Base-by-base conservation (phyloP, 2,888 invertebrate species). In the Drosophila anceps region DNA sequence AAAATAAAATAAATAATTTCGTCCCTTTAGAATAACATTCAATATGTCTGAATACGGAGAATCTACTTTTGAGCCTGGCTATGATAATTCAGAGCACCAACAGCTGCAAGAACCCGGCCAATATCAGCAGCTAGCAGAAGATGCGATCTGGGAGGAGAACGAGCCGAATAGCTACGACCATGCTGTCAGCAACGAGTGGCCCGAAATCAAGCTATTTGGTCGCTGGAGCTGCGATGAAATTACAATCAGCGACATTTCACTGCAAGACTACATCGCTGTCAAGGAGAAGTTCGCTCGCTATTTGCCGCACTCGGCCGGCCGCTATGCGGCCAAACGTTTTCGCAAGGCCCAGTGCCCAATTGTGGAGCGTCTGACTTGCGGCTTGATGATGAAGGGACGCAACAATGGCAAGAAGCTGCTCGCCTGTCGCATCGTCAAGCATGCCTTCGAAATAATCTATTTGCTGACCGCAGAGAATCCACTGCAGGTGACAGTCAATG, bases 381-480 rank as follows among this genome's bases (percentile, higher is more conserved):
- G 98, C 0, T 94, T 99, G 85, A 99, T 99, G 99, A 99, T 99
- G 99, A 99, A 99, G 93, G 99, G 99, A 10, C 96, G 99, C 84
- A 99, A 99, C 94, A 99, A 99, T 93, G 99, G 99, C 92, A 99
- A 99, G 94, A 99, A 99, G 94, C 94, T 99, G 76, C 97, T 99
- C 98, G 97, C 99, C 57, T 98, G 99, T 54, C 95, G 99, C 76
- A 99, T 99, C 92, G 98, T 99, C 10, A 99, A 99, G 93, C 99
- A 99, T 92, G 97, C 99, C 0, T 99, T 99, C 94, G 99, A 99
- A 94, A 82, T 79, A 2, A 81, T 81, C 7, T 50, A 82, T 9
- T 57, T 81, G 69, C 71, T 83, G 27, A 82, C 81, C n/a, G 69
- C 66, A 12, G 79, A 82, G 61, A 82, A 75, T 48, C 77, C 82